Conservation (phyloP, 2,797 vertebrate genomes). For the Clarias laeviceps region DNA sequence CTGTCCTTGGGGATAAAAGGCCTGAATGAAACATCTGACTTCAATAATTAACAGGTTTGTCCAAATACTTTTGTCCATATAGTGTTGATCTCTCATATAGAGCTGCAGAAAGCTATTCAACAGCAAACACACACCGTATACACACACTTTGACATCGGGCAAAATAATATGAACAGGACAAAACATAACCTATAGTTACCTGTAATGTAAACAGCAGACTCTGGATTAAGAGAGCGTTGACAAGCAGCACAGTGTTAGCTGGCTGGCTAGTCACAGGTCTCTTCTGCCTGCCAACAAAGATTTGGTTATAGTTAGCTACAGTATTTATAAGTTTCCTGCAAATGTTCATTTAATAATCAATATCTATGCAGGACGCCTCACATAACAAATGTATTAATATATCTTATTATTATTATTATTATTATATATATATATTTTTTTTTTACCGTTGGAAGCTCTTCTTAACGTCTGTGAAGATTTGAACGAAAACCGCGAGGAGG, state of each 20-base stretch:
- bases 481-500: constrained; percentile 69
- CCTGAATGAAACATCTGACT: too few relatives aligned
- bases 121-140: too few relatives aligned
- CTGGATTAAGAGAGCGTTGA: background rate
- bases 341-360: background rate
- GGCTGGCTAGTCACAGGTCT: background rate
- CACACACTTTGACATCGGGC: too few relatives aligned
- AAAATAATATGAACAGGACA: too few relatives aligned
- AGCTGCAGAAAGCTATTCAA: too few relatives aligned
- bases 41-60: too few relatives aligned
- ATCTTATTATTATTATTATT: too few relatives aligned
- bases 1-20: too few relatives aligned
- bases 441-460: background rate
- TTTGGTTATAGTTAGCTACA: background rate
- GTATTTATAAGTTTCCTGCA: background rate
- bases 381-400: background rate
- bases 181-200: background rate
- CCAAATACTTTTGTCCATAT: too few relatives aligned
- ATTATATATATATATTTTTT: too few relatives aligned
- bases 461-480: constrained; percentile 61
- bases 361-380: background rate
- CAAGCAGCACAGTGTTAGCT: too few relatives aligned
- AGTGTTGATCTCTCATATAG: too few relatives aligned
- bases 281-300: background rate
- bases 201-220: background rate